A percentile compares a stretch with the other conserved stretches of the same genome.
phyloP scores from a whole-genome alignment of 2,113 vertebrate genomes.

The Theristicus caerulescens region DNA sequence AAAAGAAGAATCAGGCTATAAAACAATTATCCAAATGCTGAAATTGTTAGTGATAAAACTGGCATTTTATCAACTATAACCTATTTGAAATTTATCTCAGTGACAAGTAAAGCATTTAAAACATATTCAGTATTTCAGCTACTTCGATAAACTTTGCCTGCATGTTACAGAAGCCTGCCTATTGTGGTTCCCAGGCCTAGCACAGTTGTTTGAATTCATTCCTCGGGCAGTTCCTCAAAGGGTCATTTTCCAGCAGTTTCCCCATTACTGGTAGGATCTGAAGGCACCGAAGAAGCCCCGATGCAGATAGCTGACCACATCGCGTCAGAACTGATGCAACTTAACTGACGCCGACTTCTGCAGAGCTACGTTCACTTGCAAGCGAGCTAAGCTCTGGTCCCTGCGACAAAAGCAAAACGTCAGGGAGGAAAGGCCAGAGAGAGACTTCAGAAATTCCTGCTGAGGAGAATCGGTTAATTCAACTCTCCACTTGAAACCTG shows the following conservation, averaged over 20 bases:
- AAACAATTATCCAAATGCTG: not conserved
- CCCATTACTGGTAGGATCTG: not conserved
- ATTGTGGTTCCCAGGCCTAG: not conserved
- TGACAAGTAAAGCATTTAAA: not conserved
- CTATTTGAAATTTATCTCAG: not conserved
- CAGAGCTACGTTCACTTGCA: not conserved
- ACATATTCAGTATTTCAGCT: rapidly evolving
- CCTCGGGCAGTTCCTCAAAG: not conserved
- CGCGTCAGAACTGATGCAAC: not conserved
- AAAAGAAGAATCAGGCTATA: not conserved
- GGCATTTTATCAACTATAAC: not conserved
- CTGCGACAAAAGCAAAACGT: not conserved
- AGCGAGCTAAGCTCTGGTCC: not conserved
- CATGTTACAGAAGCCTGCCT: not conserved
- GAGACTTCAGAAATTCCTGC: not conserved
- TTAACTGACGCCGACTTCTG: not conserved
- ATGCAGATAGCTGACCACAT: not conserved
- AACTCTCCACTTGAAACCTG: not conserved
- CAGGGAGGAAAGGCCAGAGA: not conserved
- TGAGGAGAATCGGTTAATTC: not conserved
- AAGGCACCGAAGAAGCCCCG: not conserved
- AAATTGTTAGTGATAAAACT: not conserved
- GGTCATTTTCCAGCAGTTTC: not conserved
- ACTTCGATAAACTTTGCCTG: not conserved
- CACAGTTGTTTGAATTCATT: not conserved